These are phyloP conservation scores for Astropecten irregularis DNA, from an alignment of 53 echinoderm and acorn worm genomes.

Conservation along the genomic window DNA sequence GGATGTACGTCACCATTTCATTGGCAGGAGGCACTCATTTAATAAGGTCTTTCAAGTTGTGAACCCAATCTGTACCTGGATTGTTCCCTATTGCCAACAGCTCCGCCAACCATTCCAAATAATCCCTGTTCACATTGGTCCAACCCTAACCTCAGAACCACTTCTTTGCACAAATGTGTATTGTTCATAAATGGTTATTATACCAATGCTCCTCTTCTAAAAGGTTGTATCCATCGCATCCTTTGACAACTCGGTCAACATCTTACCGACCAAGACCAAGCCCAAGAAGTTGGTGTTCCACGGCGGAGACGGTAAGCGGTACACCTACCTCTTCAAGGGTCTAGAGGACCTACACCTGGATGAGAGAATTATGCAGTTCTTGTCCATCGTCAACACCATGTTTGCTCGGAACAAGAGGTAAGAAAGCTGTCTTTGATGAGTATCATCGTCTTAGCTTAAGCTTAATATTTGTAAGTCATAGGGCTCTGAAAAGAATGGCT, in stretches of 20 bases:
- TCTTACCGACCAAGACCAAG: constrained; percentile 97
- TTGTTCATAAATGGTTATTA: too few relatives aligned
- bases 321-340: constrained; percentile 98
- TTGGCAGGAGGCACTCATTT: too few relatives aligned
- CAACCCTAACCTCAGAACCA: too few relatives aligned
- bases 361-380: constrained; percentile 98
- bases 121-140: too few relatives aligned
- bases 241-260: constrained; percentile 85
- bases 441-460: background rate
- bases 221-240: constrained; percentile 82
- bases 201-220: too few relatives aligned
- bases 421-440: background rate
- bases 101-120: too few relatives aligned
- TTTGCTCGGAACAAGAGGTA: constrained; percentile 94
- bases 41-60: too few relatives aligned
- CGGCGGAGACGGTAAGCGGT: constrained; percentile 84
- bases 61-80: too few relatives aligned
- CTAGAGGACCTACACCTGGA: constrained; percentile 95
- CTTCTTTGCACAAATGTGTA: too few relatives aligned
- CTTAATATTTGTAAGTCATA: background rate
- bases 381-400: constrained; percentile 97
- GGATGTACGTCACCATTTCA: too few relatives aligned
- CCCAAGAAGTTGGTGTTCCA: constrained; percentile 96
- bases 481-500: too few relatives aligned
- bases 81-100: too few relatives aligned